A percentile compares a stretch with the other conserved stretches of the same genome.
Evolutionary conservation across 2,113 vertebrate genomes (phyloP).

Genomic region (Daubentonia madagascariensis): DNA sequence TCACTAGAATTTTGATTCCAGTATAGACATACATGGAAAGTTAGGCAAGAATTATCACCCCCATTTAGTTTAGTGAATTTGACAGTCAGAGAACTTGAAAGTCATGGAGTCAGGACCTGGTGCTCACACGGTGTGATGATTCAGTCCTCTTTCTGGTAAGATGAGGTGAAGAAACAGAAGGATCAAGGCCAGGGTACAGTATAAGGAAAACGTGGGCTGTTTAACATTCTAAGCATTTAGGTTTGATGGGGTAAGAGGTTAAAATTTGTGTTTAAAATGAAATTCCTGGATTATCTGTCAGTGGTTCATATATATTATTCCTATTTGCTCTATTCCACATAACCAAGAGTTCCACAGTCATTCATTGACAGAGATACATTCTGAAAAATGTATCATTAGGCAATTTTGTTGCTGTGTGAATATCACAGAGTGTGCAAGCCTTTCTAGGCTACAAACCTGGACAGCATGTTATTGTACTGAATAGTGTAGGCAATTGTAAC

Average conservation of each 20-base stretch:
- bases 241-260: not conserved
- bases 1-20: not conserved
- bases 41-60: not conserved
- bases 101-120: not conserved
- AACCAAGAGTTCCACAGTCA: not conserved
- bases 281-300: not conserved
- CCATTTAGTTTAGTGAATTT: not conserved
- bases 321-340: not conserved
- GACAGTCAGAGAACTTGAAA: not conserved
- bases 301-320: not conserved
- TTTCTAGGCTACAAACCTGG: not conserved
- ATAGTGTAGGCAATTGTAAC: not conserved
- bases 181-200: not conserved
- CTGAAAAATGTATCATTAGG: not conserved
- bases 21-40: not conserved
- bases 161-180: not conserved
- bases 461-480: not conserved
- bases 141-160: not conserved
- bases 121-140: not conserved
- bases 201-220: not conserved
- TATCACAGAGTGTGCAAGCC: not conserved
- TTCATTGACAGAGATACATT: not conserved
- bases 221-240: not conserved
- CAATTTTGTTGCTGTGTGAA: not conserved
- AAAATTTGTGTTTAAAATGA: not conserved